Base-by-base conservation (phyloP, 2,797 vertebrate genomes). In the Anabacerthia variegaticeps region DNA sequence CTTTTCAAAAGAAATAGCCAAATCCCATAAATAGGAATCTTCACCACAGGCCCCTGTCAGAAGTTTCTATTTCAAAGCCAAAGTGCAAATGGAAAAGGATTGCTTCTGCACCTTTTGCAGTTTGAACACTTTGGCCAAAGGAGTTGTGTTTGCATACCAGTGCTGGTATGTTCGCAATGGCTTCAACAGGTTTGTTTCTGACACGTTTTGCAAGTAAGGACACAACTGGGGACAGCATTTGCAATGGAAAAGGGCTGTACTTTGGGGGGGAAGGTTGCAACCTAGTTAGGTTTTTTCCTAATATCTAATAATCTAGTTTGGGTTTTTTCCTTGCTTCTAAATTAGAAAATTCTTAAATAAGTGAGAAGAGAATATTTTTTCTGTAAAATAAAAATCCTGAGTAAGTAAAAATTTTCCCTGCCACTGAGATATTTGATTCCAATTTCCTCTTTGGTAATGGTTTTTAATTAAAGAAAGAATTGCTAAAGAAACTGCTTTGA, bases 401-500 rank as follows among this genome's bases (percentile, higher is more conserved):
- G 7, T 62, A 78, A 79, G 69, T 61, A 7, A 79, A 67, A 85
- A 37, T 43, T 15, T 67, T 84, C 32, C 54, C 27, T 0, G 10
- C 39, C 17, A 14, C 12, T 67, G 34, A 85, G 37, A 62, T 43
- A 71, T 24, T 83, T 89, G 17, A 58, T 77, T 96, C 26, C 37
- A 66, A 66, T 84, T 90, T 90, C 37, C 24, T 85, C 49, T 58
- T 85, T 85, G 14, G 62, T 91, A 61, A 72, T 76, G 56, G 28
- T 56, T 96, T 94, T 83, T 93, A 96, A 96, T 96, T 95, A 97
- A 96, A 86, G 26, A 95, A 90, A 92, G 36, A 80, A 86, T 93
- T 88, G 72, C 78, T 94, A 65, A 95, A 84, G 79, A 96, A 86
- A 84, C 36, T 91, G 51, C 24, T 96, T 94, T 88, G 80, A 96